A percentile compares a stretch with the other conserved stretches of the same genome.
These are phyloP conservation scores for Sesamia inferens DNA, from an alignment of 2,888 invertebrate genomes.

Conservation along the genomic window DNA sequence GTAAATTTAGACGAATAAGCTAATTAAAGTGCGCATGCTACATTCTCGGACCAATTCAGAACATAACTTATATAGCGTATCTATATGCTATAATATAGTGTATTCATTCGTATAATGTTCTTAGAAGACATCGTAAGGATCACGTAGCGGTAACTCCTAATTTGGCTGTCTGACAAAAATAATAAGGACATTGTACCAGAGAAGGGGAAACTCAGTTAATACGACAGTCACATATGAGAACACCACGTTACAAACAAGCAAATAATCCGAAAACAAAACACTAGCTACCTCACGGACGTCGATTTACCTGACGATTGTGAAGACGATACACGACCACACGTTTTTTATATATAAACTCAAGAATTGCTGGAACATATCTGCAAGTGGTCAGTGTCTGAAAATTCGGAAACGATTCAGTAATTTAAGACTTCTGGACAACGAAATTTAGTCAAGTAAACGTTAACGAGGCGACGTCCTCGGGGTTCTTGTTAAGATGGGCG, in stretches of 20 bases:
- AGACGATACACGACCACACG: neutral
- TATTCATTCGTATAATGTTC: neutral
- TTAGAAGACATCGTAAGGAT: neutral
- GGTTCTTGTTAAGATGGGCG: too few relatives aligned
- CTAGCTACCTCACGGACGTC: neutral
- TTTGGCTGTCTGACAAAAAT: slow-evolving; percentile 7
- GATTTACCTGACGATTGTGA: slow-evolving; percentile 15
- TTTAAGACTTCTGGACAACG: slow-evolving; percentile 36
- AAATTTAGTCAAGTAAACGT: slow-evolving; percentile 15
- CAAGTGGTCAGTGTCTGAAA: slow-evolving; percentile 38
- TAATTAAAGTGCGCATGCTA: neutral
- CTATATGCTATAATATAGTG: neutral
- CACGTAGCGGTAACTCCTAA: slow-evolving; percentile 14
- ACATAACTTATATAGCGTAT: slow-evolving; percentile 1
- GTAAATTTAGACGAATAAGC: slow-evolving; percentile 19
- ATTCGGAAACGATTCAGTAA: slow-evolving; percentile 38
- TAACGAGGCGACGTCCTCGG: too few relatives aligned
- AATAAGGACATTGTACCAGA: neutral
- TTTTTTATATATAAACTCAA: slow-evolving; percentile 9
- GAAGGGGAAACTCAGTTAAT: neutral
- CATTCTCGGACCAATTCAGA: neutral
- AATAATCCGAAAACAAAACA: slow-evolving; percentile 4
- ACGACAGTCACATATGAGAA: neutral
- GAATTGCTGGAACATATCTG: slow-evolving; percentile 32
- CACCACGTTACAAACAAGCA: slow-evolving; percentile 1